phyloP scores from a whole-genome alignment of 2,888 invertebrate genomes.

The Scaptomyza caliginosa region DNA sequence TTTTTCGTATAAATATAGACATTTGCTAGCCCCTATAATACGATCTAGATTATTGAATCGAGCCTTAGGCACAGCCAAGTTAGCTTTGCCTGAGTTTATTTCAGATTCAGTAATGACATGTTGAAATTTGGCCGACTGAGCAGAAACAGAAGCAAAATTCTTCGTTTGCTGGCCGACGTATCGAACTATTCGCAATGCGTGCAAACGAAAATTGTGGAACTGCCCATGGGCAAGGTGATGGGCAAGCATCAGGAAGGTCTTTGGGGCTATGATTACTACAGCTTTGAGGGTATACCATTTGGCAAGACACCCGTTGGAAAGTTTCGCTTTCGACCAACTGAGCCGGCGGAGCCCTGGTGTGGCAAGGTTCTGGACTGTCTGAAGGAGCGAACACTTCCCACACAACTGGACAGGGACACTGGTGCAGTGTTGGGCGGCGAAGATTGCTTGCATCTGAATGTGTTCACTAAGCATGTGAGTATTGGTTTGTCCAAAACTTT shows the following conservation, averaged over 20 bases:
- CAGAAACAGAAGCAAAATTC: constrained; percentile 15
- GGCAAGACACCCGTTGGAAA: constrained; percentile 72
- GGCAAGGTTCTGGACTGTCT: constrained; percentile 65
- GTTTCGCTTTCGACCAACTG: constrained; percentile 77
- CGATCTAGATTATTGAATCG: neutral
- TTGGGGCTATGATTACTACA: constrained; percentile 63
- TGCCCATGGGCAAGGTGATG: constrained; percentile 67
- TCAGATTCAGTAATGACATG: constrained; percentile 34
- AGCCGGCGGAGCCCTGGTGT: constrained; percentile 82
- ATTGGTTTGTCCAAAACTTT: neutral
- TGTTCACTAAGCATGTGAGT: constrained; percentile 71
- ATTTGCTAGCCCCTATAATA: neutral
- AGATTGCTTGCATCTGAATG: constrained; percentile 78
- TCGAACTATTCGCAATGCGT: constrained; percentile 9
- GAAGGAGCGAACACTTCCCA: constrained; percentile 42
- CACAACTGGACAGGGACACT: constrained; percentile 62
- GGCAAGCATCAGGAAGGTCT: constrained; percentile 66
- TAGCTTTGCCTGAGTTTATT: constrained; percentile 14
- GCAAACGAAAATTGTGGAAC: constrained; percentile 37
- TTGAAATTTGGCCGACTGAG: constrained; percentile 31
- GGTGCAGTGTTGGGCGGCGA: constrained; percentile 62
- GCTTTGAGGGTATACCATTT: constrained; percentile 79
- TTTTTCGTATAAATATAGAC: neutral
- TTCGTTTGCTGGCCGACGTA: constrained; percentile 3
- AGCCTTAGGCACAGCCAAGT: constrained; percentile 1